Percentiles rank a stretch among this genome's conserved stretches.
These are phyloP conservation scores for Mormyrops boulengeri DNA, from an alignment of 2,797 vertebrate genomes.

Conservation along the genomic window DNA sequence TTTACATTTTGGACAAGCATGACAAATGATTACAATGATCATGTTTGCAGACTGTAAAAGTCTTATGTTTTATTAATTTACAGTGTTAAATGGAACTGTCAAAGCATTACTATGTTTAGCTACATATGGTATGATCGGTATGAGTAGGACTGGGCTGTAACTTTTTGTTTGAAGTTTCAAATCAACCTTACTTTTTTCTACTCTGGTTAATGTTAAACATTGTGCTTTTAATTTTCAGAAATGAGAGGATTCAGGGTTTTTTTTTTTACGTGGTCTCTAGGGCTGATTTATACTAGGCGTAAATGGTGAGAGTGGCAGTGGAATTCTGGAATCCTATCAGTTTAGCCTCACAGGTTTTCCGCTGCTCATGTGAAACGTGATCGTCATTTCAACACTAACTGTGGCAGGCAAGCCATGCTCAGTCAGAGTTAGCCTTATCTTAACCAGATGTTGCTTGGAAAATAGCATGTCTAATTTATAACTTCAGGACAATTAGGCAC, in stretches of 20 bases:
- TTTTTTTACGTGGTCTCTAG: not conserved
- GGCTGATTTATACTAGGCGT: not conserved
- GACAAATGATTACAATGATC: slow-evolving; percentile 41
- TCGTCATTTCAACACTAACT: not conserved
- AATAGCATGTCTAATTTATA: slow-evolving; percentile 54
- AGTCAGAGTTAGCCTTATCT: not conserved
- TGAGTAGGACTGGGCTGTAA: slow-evolving; percentile 69
- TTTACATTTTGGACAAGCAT: slow-evolving; percentile 58
- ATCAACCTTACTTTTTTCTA: slow-evolving; percentile 14
- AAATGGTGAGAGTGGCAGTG: not conserved
- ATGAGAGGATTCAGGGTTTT: not conserved
- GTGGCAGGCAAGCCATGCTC: not conserved
- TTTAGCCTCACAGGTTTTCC: not conserved
- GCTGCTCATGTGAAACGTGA: slow-evolving; percentile 30
- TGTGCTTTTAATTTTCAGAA: not conserved
- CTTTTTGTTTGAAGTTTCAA: slow-evolving; percentile 28
- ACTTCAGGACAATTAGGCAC: slow-evolving; percentile 46
- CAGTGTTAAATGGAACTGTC: slow-evolving; percentile 21
- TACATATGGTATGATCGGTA: slow-evolving; percentile 49
- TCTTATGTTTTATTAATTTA: slow-evolving; percentile 45
- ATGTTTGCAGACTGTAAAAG: slow-evolving; percentile 31
- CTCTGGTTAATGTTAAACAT: not conserved
- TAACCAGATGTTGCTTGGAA: slow-evolving; percentile 50
- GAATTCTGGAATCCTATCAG: not conserved
- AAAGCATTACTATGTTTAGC: slow-evolving; percentile 41